These are phyloP conservation scores for Phymatocera aterrima DNA, from an alignment of 2,888 invertebrate species.

Conservation along the genomic window DNA sequence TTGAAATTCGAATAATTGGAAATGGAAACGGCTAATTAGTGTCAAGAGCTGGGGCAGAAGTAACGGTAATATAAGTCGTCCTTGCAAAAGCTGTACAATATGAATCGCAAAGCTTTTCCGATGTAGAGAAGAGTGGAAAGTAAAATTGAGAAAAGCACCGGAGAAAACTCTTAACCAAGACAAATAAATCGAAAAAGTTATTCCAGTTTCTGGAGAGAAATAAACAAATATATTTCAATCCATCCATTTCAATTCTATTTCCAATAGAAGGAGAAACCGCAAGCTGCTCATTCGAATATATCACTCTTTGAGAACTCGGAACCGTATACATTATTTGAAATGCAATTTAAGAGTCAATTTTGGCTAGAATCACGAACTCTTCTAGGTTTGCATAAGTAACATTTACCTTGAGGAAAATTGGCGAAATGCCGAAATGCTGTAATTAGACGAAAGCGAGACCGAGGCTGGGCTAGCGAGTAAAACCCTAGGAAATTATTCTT, in stretches of 20 bases:
- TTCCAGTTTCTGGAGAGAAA: constrained; percentile 5
- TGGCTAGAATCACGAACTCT: neutral
- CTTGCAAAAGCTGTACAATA: neutral
- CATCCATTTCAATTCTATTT: neutral
- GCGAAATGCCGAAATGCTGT: neutral
- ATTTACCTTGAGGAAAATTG: neutral
- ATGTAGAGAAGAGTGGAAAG: neutral
- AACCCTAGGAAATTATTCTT: neutral
- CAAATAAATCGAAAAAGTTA: constrained; percentile 17
- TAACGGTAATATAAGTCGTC: neutral
- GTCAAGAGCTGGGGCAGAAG: neutral
- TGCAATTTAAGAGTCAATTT: neutral
- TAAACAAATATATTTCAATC: neutral
- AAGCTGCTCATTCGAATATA: neutral
- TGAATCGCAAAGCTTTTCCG: constrained; percentile 12
- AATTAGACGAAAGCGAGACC: no score
- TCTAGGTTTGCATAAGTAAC: neutral
- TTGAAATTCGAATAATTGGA: neutral
- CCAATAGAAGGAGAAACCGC: neutral
- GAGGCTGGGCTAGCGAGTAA: neutral
- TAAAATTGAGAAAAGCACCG: neutral
- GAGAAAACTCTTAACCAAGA: neutral
- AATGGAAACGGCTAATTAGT: constrained; percentile 12
- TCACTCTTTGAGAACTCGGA: neutral
- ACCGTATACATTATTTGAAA: neutral